A percentile compares a stretch with the other conserved stretches of the same genome.
Evolutionary conservation across 2,888 invertebrate species (phyloP).

Genomic region (Callyntrura sp.): DNA sequence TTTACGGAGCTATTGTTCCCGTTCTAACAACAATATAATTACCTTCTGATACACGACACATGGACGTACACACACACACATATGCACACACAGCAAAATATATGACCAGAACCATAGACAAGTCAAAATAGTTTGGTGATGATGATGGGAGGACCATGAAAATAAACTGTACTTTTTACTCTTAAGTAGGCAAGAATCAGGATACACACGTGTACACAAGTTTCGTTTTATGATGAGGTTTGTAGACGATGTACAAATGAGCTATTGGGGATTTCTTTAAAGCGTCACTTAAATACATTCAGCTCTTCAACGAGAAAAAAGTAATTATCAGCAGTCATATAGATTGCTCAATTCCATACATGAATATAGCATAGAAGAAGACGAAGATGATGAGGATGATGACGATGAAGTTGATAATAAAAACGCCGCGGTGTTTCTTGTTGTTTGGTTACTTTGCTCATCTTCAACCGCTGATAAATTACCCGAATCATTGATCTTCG

Average conservation of each 20-base stretch:
- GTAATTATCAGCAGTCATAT: conserved; percentile 47
- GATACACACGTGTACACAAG: not conserved
- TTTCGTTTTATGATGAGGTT: not conserved
- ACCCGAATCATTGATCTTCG: conserved; percentile 65
- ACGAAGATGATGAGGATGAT: not conserved
- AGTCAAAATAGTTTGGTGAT: conserved; percentile 54
- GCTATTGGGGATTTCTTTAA: not conserved
- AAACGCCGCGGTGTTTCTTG: conserved; percentile 30
- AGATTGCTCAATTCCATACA: conserved; percentile 45
- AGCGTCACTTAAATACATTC: not conserved
- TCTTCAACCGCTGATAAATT: conserved; percentile 65
- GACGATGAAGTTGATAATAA: conserved; percentile 19
- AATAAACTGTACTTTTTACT: conserved; percentile 45
- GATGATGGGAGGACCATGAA: conserved; percentile 25
- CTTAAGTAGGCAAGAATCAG: conserved; percentile 5
- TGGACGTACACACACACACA: too few relatives aligned
- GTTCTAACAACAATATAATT: conserved; percentile 61
- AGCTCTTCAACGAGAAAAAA: conserved; percentile 7
- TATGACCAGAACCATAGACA: conserved; percentile 64
- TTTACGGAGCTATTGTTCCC: conserved; percentile 70
- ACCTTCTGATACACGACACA: conserved; percentile 21
- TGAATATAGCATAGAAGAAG: too few relatives aligned
- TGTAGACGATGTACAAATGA: not conserved
- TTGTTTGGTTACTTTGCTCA: conserved; percentile 52
- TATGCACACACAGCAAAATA: not conserved